These are phyloP conservation scores for Sander vitreus DNA, from an alignment of 2,113 vertebrate genomes.

Conservation along the genomic window DNA sequence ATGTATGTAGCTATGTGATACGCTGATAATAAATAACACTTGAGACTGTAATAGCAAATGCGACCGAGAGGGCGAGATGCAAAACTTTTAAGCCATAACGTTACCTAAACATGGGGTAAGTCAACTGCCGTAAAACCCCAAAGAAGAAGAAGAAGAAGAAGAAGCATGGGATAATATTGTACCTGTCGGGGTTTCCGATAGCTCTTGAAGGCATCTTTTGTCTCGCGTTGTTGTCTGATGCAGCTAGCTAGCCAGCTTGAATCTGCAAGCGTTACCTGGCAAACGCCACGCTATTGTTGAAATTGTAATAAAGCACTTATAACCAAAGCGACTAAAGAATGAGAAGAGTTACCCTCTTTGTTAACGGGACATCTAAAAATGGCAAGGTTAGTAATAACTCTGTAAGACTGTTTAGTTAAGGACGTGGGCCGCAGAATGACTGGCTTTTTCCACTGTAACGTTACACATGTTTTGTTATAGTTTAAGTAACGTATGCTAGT, in stretches of 20 bases:
- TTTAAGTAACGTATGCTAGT: background rate
- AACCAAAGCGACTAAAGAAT: constrained; percentile 82
- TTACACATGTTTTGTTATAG: constrained; percentile 16
- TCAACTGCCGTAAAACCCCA: too few relatives aligned
- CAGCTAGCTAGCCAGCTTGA: constrained; percentile 53
- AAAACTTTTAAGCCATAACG: background rate
- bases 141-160: too few relatives aligned
- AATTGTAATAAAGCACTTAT: background rate
- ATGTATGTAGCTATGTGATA: background rate
- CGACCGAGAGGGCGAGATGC: too few relatives aligned
- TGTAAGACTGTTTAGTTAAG: background rate
- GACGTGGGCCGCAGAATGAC: constrained; percentile 55
- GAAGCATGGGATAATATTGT: too few relatives aligned
- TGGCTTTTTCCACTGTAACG: constrained; percentile 44
- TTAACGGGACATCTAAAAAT: constrained; percentile 93
- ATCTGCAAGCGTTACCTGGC: constrained; percentile 18
- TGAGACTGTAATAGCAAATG: too few relatives aligned
- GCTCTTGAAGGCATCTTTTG: constrained; percentile 43
- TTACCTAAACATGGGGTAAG: too few relatives aligned
- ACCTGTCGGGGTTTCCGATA: background rate
- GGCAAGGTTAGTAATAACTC: constrained; percentile 89
- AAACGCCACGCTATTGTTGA: background rate
- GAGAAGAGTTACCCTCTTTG: constrained; percentile 96
- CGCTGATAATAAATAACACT: background rate
- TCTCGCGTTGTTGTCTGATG: constrained; percentile 70